Base-by-base conservation (phyloP, 35 echinoderm and acorn worm genomes). In the Chiridota heheva region DNA sequence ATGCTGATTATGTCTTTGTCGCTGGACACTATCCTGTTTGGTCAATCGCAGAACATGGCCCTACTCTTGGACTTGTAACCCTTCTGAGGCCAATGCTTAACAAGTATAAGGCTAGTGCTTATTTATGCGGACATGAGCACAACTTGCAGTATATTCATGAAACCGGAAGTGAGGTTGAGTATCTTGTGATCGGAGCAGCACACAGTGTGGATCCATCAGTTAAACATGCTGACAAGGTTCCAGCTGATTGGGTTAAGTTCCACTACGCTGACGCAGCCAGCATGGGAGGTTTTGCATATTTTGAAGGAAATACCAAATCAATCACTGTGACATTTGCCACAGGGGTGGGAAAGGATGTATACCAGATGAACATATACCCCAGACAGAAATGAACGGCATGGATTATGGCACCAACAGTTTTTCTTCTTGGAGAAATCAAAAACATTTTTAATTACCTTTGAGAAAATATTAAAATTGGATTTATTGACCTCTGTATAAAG, bases 31-130 rank as follows among this genome's bases (percentile, higher is more conserved):
- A 88, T 53, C 95, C 95, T 2, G 95, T 98, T 1, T 98, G 95
- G 95, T 98, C 95, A 5, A 89, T 98, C 26, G 88, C 89, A 15
- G 89, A 98, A 46, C 95, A 98, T 82, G 95, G 95, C 20, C 95
- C 95, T 31, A 98, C 89, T 32, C 18, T 69, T 1, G 32, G 49
- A 36, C 83, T 98, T 24, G 95, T 98, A 27, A 27, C 66, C 12
- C 27, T 6, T 31, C 63, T 98, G 5, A 73, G 72, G 4, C 95
- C 95, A 35, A 44, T 98, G 15, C 76, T 98, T 37, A 67, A 81
- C 47, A 91, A 98, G 80, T 98, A 98, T 69, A 73, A 81, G 1
- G 95, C 92, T 37, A 91, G 67, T 47, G 85, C 95, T 18, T 98
- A 92, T 61, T 85, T 98, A 25, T 81, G 89, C 66, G 95, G 95